phyloP scores from a whole-genome alignment of 2,888 invertebrate species.

The Cantharis lateralis region DNA sequence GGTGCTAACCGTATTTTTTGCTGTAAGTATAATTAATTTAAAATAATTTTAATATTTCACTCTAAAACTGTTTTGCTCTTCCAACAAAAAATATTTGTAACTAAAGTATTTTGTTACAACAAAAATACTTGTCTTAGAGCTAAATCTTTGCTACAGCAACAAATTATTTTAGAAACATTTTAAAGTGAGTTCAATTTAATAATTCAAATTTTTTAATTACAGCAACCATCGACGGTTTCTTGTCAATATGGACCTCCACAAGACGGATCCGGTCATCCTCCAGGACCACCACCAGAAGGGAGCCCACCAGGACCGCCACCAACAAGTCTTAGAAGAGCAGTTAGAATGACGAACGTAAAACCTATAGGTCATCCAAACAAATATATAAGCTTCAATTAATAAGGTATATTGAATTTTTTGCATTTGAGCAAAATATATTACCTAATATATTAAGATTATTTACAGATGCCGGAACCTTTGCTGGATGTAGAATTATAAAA shows the following conservation, averaged over 20 bases:
- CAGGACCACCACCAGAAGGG: neutral
- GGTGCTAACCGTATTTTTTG: neutral
- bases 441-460: neutral
- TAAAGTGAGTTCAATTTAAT: neutral
- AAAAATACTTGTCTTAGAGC: too few species aligned
- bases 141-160: too few species aligned
- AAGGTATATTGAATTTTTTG: neutral
- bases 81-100: too few species aligned
- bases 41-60: neutral
- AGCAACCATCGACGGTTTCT: neutral
- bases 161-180: too few species aligned
- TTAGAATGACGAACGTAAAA: neutral
- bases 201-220: neutral
- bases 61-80: too few species aligned
- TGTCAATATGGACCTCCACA: neutral
- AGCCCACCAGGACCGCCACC: neutral
- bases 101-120: too few species aligned
- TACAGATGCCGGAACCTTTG: neutral
- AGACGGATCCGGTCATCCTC: neutral
- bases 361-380: neutral
- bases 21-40: neutral
- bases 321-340: neutral
- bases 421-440: too few species aligned
- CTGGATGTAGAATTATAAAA: too few species aligned
- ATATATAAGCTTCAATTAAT: neutral